phyloP scores from a whole-genome alignment of 2,888 invertebrate species.

The Xylocampa areola region DNA sequence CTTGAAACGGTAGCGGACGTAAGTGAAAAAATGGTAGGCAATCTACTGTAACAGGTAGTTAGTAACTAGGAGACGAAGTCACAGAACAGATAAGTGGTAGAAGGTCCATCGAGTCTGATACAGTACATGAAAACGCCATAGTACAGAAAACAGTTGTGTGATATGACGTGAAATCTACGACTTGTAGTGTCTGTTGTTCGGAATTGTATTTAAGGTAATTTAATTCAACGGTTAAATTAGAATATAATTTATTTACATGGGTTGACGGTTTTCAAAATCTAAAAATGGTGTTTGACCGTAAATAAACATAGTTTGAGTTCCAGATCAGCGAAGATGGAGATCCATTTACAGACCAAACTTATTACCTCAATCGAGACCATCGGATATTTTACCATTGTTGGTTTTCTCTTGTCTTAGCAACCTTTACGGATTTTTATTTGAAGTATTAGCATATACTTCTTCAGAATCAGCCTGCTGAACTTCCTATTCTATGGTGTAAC shows the following conservation, averaged over 20 bases:
- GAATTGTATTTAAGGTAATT: background rate
- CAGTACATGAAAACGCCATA: background rate
- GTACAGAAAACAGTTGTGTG: no score
- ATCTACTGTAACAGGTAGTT: constrained; percentile 51
- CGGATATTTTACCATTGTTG: no score
- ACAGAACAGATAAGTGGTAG: background rate
- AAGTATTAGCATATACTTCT: no score
- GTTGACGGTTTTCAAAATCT: background rate
- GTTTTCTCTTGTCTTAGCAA: background rate
- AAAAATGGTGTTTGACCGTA: no score
- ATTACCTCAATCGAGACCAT: no score
- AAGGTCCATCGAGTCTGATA: constrained; percentile 3
- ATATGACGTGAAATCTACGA: background rate
- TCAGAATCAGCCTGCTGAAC: constrained; percentile 18
- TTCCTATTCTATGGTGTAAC: constrained; percentile 4
- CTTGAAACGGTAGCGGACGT: constrained; percentile 55
- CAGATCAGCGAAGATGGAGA: no score
- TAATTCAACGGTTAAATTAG: background rate
- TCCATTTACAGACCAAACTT: no score
- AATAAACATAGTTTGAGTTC: no score
- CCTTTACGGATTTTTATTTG: background rate
- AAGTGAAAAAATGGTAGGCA: constrained; percentile 56
- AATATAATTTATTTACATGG: no score
- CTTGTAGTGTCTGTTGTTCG: background rate
- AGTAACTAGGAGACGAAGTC: constrained; percentile 26